Conservation (phyloP, 2,113 vertebrate species). For the Myrmecobius fasciatus region DNA sequence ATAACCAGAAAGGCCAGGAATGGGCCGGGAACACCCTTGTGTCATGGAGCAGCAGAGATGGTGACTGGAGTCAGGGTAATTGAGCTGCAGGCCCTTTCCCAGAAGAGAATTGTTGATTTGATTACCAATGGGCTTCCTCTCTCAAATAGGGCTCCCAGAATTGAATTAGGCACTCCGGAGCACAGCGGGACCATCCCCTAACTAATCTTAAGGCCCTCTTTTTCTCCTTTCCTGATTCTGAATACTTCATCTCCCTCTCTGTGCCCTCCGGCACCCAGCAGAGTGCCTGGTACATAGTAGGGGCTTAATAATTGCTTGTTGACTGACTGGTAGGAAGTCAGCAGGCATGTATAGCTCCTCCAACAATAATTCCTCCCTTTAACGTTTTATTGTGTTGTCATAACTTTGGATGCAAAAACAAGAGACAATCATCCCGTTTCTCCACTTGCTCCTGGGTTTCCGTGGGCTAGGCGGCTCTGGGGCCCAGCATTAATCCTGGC, state of each 20-base stretch:
- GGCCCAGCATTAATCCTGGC: slow-evolving; percentile 8
- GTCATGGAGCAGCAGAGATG: not conserved
- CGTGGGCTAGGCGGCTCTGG: not conserved
- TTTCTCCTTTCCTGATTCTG: not conserved
- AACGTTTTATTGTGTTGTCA: slow-evolving; percentile 25
- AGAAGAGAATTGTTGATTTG: not conserved
- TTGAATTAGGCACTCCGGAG: not conserved
- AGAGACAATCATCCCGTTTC: slow-evolving; percentile 30
- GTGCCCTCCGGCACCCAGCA: not conserved
- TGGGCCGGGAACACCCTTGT: not conserved
- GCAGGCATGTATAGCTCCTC: not conserved
- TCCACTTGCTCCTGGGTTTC: not conserved
- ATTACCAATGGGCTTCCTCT: not conserved
- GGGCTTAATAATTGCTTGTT: not conserved
- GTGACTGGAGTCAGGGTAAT: not conserved
- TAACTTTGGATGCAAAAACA: slow-evolving; percentile 23
- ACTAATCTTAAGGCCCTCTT: not conserved
- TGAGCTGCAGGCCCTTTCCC: not conserved
- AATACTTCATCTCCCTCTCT: not conserved
- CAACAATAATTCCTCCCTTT: not conserved
- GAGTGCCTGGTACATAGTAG: not conserved
- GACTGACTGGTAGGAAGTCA: not conserved
- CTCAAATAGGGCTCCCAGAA: not conserved
- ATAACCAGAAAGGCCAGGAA: not conserved
- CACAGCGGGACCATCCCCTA: not conserved